phyloP scores from a whole-genome alignment of 2,113 vertebrate species.

The Nothobranchius kuhntae region DNA sequence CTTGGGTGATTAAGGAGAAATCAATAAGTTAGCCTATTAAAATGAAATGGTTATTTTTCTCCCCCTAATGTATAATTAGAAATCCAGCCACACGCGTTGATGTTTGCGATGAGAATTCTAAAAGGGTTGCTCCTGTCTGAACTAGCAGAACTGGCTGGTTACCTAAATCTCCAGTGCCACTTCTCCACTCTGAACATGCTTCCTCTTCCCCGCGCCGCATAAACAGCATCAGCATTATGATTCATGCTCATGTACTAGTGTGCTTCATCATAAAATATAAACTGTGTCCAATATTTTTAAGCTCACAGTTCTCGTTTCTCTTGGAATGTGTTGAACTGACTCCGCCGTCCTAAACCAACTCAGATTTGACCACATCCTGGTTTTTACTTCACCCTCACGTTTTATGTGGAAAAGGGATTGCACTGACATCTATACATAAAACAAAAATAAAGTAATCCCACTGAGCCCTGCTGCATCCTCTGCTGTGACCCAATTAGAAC shows the following conservation, averaged over 20 bases:
- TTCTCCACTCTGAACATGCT: conserved; percentile 27
- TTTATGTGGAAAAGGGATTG: background rate
- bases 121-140: conserved; percentile 6
- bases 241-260: conserved; percentile 17
- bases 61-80: conserved; percentile 9
- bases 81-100: background rate
- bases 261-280: conserved; percentile 35
- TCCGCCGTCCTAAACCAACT: too few relatives aligned
- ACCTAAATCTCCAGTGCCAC: conserved; percentile 18
- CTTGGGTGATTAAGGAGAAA: conserved; percentile 47
- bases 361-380: background rate
- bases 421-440: background rate
- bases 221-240: conserved; percentile 26
- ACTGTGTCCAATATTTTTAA: conserved; percentile 16
- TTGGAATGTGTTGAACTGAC: too few relatives aligned
- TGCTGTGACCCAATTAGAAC: too few relatives aligned
- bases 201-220: conserved; percentile 13
- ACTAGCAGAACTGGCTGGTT: background rate
- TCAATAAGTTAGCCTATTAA: conserved; percentile 36
- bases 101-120: conserved; percentile 15
- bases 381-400: background rate
- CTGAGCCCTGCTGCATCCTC: too few relatives aligned
- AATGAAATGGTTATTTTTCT: conserved; percentile 20
- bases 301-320: conserved; percentile 2
- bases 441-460: too few relatives aligned